These are phyloP conservation scores for Vombatus ursinus DNA, from an alignment of 2,113 vertebrate genomes.

Conservation along the genomic window DNA sequence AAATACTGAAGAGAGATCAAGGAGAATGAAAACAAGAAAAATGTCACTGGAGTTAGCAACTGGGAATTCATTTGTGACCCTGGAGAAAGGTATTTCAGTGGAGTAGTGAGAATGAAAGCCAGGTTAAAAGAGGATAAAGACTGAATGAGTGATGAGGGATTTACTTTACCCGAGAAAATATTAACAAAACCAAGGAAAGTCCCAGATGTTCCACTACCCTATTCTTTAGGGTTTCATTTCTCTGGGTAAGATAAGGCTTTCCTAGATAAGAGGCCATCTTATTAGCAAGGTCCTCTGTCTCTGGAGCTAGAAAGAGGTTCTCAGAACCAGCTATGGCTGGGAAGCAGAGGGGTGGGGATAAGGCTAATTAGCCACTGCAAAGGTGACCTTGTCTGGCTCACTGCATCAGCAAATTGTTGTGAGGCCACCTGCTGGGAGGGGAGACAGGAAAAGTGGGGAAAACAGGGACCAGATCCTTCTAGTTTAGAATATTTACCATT, in stretches of 20 bases:
- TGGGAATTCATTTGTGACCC: not conserved
- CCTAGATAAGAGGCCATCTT: not conserved
- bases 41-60: not conserved
- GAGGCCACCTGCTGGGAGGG: not conserved
- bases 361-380: not conserved
- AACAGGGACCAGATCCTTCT: not conserved
- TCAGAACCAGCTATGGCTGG: not conserved
- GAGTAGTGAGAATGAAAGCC: not conserved
- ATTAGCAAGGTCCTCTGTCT: slow-evolving; percentile 6
- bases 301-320: not conserved
- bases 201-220: not conserved
- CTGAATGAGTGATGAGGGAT: not conserved
- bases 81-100: not conserved
- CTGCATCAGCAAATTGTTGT: not conserved
- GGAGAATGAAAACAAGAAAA: not conserved
- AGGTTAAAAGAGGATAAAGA: not conserved
- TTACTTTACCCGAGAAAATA: not conserved
- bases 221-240: not conserved
- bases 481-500: not conserved
- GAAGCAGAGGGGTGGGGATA: not conserved
- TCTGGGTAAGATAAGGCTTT: slow-evolving; percentile 15
- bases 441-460: not conserved
- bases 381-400: not conserved
- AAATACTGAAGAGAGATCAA: not conserved
- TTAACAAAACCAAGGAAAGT: not conserved